phyloP scores from a whole-genome alignment of 2,113 vertebrate species.

The Spea bombifrons region DNA sequence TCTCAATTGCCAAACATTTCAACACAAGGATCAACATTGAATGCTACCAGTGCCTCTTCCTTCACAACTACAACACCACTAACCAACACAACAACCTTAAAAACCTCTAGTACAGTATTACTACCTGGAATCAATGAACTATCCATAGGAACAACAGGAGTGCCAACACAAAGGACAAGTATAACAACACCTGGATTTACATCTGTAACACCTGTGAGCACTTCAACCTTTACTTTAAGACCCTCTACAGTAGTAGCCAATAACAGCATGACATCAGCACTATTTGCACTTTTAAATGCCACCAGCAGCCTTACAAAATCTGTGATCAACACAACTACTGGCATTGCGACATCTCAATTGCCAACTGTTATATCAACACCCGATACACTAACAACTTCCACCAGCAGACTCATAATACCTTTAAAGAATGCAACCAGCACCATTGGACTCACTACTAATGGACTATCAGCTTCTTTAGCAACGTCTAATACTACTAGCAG shows the following conservation, averaged over 20 bases:
- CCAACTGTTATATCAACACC: background rate
- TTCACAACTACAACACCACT: background rate
- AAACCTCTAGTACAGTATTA: background rate
- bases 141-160: background rate
- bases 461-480: no score
- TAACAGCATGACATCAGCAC: background rate
- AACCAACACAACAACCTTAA: background rate
- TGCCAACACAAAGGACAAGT: constrained; percentile 1
- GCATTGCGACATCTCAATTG: background rate
- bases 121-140: background rate
- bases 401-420: no score
- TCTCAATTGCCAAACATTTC: background rate
- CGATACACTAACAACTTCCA: no score
- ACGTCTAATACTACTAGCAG: background rate
- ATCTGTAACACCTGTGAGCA: background rate
- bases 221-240: background rate
- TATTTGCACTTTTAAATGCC: background rate
- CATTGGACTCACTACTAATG: no score
- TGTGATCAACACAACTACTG: background rate
- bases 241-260: background rate
- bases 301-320: background rate
- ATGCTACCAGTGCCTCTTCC: background rate
- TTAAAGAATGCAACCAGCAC: no score
- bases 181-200: background rate
- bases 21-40: no score